A percentile compares a stretch with the other conserved stretches of the same genome.
Evolutionary conservation across 2,888 invertebrate species (phyloP).

Genomic region (Coelinius sp.): DNA sequence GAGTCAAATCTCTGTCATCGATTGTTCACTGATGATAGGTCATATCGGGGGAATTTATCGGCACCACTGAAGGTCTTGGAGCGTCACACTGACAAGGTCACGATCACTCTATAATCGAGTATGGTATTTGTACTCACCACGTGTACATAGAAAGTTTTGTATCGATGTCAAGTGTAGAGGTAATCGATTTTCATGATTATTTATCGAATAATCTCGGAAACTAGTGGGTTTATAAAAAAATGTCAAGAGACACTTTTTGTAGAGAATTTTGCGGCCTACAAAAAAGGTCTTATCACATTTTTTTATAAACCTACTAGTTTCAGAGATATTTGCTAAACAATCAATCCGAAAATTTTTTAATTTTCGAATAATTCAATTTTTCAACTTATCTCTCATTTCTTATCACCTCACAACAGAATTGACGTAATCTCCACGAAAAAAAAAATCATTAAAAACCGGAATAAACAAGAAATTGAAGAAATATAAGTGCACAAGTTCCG

Average conservation of each 20-base stretch:
- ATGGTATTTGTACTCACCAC: not conserved
- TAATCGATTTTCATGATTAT: not conserved
- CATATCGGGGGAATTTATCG: not conserved
- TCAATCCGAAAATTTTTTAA: too few relatives aligned
- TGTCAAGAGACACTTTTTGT: too few relatives aligned
- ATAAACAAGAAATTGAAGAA: not conserved
- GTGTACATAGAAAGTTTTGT: not conserved
- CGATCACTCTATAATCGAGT: not conserved
- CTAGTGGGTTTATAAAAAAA: too few relatives aligned
- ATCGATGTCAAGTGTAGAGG: not conserved
- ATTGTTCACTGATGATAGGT: not conserved
- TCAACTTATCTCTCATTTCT: too few relatives aligned
- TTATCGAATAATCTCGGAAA: too few relatives aligned
- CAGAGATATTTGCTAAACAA: too few relatives aligned
- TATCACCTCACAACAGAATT: too few relatives aligned
- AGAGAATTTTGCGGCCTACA: too few relatives aligned
- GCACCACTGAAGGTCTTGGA: not conserved
- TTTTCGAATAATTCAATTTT: too few relatives aligned
- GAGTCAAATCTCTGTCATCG: not conserved
- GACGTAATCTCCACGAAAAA: too few relatives aligned
- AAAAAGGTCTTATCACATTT: too few relatives aligned
- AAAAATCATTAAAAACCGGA: not conserved
- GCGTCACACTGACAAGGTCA: not conserved
- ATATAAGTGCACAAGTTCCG: not conserved
- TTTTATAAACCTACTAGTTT: too few relatives aligned